A percentile compares a stretch with the other conserved stretches of the same genome.
Evolutionary conservation across 1,140 invertebrate genomes (phyloP).

Genomic region (Monomorium pharaonis): DNA sequence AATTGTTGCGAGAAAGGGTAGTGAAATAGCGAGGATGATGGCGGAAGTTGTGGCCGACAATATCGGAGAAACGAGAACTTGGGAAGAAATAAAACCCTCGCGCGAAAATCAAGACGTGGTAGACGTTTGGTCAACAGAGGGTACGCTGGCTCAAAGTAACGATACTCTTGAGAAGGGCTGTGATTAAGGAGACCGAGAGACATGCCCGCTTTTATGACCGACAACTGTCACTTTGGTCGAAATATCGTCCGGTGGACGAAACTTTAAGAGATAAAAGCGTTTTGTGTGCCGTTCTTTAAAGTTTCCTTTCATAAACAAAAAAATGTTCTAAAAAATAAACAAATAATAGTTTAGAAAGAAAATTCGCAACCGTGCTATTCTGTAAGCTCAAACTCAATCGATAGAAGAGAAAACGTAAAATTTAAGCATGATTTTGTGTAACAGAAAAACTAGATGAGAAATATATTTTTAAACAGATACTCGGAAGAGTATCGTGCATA

Average conservation of each 20-base stretch:
- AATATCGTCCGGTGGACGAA: not conserved
- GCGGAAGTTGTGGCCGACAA: slow-evolving; percentile 28
- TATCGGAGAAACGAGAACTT: slow-evolving; percentile 53
- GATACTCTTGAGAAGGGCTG: slow-evolving; percentile 39
- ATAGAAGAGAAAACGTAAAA: not conserved
- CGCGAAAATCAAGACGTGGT: not conserved
- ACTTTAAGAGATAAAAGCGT: not conserved
- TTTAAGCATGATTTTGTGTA: not conserved
- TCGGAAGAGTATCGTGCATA: not conserved
- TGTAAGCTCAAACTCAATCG: not conserved
- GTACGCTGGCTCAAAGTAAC: slow-evolving; percentile 12
- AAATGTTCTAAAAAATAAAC: not conserved
- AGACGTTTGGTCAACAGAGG: slow-evolving; percentile 44
- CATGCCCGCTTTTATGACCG: slow-evolving; percentile 42
- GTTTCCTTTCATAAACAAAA: slow-evolving; percentile 16
- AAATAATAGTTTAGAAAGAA: not conserved
- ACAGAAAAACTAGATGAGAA: not conserved
- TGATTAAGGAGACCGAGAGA: slow-evolving; percentile 34
- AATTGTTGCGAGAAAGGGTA: slow-evolving; percentile 25
- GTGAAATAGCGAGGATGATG: slow-evolving; percentile 11
- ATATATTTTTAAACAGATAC: not conserved
- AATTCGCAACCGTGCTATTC: not conserved
- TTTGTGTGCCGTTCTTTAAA: not conserved
- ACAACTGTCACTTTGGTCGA: slow-evolving; percentile 3
- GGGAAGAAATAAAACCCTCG: slow-evolving; percentile 55